Evolutionary conservation across 2,888 invertebrate species (phyloP), one percentile per base, ranked within the genome.

Genomic region (Eilema griseolum): DNA sequence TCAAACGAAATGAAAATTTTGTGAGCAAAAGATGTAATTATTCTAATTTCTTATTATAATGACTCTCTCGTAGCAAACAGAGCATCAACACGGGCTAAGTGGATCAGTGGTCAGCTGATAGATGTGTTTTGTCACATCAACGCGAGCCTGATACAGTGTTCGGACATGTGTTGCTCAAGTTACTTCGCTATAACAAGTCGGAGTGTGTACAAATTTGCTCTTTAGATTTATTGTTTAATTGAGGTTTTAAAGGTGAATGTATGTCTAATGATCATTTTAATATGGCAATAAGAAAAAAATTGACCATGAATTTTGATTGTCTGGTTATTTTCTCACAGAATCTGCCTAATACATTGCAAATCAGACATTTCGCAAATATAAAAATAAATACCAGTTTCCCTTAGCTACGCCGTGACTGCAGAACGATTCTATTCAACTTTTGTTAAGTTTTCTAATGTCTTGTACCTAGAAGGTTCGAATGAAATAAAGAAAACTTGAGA

Each of bases 41-140:
- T 11, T 24, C 23, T 10, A 31, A 60, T 37, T 5, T 66, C 52
- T 72, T 7, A 37, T 11, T 28, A 67, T 14, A 75, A 69, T 46
- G 0, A 66, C 73, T 69, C 28, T 65, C 66, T 14, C n/a, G n/a
- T 61, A 16, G 52, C 72, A 77, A 90, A 88, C 85, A 83, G 66
- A 73, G 85, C 89, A 79, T 71, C 41, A 73, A 69, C 71, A 79
- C 73, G 73, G 67, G 73, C 73, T 84, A 88, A 91, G 87, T 91
- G 86, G 90, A 87, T 86, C 91, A 88, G 85, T 81, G 89, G 88
- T 89, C 87, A 88, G 81, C 83, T 89, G 92, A 92, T 89, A 86
- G 89, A 92, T 90, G 87, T 89, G 89, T 89, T 89, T 90, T 90
- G 91, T 91, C 92, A 89, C 88, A 86, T 85, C 76, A 83, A 75